Evolutionary conservation across 2,888 invertebrate genomes (phyloP).

Genomic region (Acrobasis repandana): DNA sequence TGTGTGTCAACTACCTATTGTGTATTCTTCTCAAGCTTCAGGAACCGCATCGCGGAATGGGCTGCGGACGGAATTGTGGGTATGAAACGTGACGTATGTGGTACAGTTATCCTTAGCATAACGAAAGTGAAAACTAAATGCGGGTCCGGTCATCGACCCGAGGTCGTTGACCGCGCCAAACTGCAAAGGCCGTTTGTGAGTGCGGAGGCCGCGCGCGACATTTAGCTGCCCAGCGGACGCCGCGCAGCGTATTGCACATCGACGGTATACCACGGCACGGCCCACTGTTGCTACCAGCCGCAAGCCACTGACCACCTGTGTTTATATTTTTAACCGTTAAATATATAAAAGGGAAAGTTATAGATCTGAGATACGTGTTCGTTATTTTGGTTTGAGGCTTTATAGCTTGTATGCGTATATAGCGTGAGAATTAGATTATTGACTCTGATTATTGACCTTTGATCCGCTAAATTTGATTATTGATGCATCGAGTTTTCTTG

Average conservation of each 20-base stretch:
- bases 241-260: conserved; percentile 55
- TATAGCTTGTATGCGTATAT: background rate
- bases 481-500: background rate
- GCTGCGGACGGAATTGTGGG: conserved; percentile 52
- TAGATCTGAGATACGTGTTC: conserved; percentile 14
- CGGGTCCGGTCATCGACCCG: conserved; percentile 75
- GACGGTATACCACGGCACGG: conserved; percentile 13
- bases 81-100: conserved; percentile 70
- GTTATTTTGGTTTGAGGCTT: conserved; percentile 22
- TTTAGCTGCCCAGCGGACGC: conserved; percentile 64
- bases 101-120: conserved; percentile 81
- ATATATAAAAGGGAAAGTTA: conserved; percentile 42
- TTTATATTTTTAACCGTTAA: conserved; percentile 35
- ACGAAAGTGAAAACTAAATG: conserved; percentile 83
- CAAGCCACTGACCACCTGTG: conserved; percentile 14
- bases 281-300: conserved; percentile 9
- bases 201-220: conserved; percentile 79
- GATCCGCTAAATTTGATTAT: background rate
- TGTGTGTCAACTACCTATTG: conserved; percentile 41
- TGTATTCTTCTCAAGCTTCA: conserved; percentile 57
- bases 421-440: conserved; percentile 18
- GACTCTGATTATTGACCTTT: conserved; percentile 15
- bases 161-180: conserved; percentile 79
- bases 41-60: conserved; percentile 49
- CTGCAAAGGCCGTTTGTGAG: conserved; percentile 82